These are phyloP conservation scores for Drosophila falleni DNA, from an alignment of 2,888 invertebrate species.

Conservation along the genomic window DNA sequence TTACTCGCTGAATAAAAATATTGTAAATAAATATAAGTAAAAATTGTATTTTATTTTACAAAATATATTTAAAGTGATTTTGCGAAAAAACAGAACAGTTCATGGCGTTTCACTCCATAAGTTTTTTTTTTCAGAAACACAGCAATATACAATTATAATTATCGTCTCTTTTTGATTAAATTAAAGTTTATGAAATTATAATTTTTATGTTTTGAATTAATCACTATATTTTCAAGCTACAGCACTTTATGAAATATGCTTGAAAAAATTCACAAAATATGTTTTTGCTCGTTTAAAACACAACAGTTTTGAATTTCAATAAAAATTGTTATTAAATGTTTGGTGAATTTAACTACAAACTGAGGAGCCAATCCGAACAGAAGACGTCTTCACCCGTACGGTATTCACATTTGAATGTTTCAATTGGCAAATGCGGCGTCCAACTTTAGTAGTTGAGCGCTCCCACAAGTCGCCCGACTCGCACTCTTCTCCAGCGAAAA, in stretches of 20 bases:
- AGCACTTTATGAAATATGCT: conserved; percentile 21
- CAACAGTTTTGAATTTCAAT: conserved; percentile 25
- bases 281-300: conserved; percentile 11
- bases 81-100: neutral
- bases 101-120: neutral
- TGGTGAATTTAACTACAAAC: conserved; percentile 37
- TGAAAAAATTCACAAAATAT: conserved; percentile 29
- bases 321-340: conserved; percentile 16
- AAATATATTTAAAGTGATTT: conserved; percentile 51
- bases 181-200: neutral
- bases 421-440: conserved; percentile 84
- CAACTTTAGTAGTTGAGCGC: conserved; percentile 83
- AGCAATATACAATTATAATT: neutral
- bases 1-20: neutral
- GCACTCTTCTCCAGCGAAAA: conserved; percentile 56
- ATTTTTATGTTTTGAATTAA: neutral
- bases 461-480: conserved; percentile 60
- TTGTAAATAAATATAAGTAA: neutral
- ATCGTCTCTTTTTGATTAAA: neutral
- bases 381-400: conserved; percentile 85
- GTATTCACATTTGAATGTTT: conserved; percentile 86
- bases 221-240: conserved; percentile 19
- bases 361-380: conserved; percentile 73
- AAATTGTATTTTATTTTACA: neutral
- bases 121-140: neutral